Percentiles rank a stretch among this genome's conserved stretches.
These are phyloP conservation scores for Gymnogyps californianus DNA, from an alignment of 2,113 vertebrate species.

Conservation along the genomic window DNA sequence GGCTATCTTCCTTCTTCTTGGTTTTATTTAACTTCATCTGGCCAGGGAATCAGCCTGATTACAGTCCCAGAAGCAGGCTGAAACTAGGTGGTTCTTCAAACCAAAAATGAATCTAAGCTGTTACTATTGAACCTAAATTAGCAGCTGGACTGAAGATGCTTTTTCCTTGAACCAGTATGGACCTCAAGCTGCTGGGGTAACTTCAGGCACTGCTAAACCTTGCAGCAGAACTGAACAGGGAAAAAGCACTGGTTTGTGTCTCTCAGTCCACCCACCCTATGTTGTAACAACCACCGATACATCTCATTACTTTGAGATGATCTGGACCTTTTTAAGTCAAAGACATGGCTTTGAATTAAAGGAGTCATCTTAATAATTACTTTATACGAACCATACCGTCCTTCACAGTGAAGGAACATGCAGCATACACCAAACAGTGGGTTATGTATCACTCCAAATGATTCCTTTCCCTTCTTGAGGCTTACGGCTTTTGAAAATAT, in stretches of 20 bases:
- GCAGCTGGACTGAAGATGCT: neutral
- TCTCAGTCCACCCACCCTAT: neutral
- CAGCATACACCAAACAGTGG: neutral
- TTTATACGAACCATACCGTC: neutral
- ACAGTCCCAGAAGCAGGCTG: neutral
- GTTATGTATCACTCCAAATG: neutral
- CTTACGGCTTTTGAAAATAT: neutral
- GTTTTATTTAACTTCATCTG: neutral
- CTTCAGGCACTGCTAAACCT: neutral
- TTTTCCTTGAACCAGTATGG: neutral
- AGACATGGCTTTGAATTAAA: neutral
- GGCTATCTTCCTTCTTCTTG: neutral
- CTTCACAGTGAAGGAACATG: neutral
- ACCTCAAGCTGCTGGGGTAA: neutral
- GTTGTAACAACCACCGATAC: neutral
- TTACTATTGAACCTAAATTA: neutral
- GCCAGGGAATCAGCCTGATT: neutral
- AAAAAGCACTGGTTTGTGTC: neutral
- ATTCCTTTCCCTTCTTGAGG: neutral
- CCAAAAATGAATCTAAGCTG: neutral
- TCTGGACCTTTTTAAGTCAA: neutral
- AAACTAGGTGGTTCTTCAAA: neutral
- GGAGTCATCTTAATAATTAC: neutral
- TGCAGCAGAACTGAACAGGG: neutral
- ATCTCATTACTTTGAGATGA: neutral